Percentiles rank a stretch among this genome's conserved stretches.
These are phyloP conservation scores for Ptilorrhoa leucosticta DNA, from an alignment of 2,113 vertebrate genomes.

Conservation along the genomic window DNA sequence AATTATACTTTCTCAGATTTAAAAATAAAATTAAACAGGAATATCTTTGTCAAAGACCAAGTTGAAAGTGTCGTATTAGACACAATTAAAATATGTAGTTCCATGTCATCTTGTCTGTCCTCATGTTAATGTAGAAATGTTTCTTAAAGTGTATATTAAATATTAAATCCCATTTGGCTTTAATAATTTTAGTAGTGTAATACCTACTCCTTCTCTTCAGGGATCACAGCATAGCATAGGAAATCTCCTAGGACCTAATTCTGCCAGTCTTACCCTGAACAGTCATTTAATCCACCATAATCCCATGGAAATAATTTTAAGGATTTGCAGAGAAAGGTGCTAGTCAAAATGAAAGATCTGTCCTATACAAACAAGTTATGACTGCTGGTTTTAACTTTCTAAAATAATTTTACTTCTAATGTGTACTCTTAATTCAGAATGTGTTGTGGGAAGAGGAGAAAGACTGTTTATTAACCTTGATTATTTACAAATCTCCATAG, in stretches of 20 bases:
- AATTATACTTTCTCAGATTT: background rate
- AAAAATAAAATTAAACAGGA: background rate
- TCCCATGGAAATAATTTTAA: background rate
- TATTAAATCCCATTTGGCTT: background rate
- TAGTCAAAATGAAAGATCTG: background rate
- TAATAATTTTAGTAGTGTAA: background rate
- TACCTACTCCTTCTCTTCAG: background rate
- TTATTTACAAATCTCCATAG: background rate
- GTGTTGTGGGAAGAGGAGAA: background rate
- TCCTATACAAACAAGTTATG: background rate
- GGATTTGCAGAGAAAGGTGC: background rate
- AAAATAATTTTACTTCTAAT: background rate
- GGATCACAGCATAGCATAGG: background rate
- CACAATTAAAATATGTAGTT: background rate
- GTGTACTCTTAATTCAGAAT: background rate
- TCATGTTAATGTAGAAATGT: background rate
- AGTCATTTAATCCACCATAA: background rate
- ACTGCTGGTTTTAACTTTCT: background rate
- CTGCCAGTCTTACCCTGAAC: background rate
- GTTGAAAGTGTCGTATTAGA: background rate
- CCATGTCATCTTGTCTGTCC: background rate
- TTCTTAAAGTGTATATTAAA: background rate
- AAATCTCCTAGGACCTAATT: constrained; percentile 1
- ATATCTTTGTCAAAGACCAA: background rate
- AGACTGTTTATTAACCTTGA: background rate